Conservation (phyloP, 2,113 vertebrate species). For the Ctenodactylus gundi region DNA sequence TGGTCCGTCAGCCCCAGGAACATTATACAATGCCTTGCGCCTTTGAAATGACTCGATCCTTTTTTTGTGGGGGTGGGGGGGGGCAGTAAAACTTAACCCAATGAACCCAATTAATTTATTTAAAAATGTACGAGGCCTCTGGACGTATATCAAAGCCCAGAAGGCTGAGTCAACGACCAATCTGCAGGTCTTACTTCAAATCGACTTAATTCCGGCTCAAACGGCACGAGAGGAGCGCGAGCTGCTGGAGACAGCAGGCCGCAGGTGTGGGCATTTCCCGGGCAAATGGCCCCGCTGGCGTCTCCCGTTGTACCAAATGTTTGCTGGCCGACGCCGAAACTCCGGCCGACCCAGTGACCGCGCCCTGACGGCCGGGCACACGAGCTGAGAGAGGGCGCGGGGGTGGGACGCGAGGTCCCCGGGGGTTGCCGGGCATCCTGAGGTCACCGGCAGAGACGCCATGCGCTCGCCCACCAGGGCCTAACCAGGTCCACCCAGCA, state of each 20-base stretch:
- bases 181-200: not conserved
- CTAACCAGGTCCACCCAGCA: not conserved
- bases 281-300: not conserved
- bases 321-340: not conserved
- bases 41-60: not conserved
- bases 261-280: fast-evolving
- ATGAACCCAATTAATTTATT: not conserved
- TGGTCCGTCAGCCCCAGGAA: not conserved
- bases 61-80: not conserved
- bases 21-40: not conserved
- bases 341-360: not conserved
- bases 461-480: not conserved
- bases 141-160: not conserved
- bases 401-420: not conserved
- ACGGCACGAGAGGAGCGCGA: not conserved
- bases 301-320: not conserved
- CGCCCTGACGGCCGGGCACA: fast-evolving
- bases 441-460: not conserved
- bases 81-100: not conserved
- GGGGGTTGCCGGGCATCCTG: not conserved
- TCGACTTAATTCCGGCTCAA: not conserved
- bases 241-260: not conserved
- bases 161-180: not conserved
- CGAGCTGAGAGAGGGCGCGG: fast-evolving
- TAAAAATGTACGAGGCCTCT: not conserved